These are phyloP conservation scores for Macrobrachium rosenbergii DNA, from an alignment of 1,140 invertebrate species.

Conservation along the genomic window DNA sequence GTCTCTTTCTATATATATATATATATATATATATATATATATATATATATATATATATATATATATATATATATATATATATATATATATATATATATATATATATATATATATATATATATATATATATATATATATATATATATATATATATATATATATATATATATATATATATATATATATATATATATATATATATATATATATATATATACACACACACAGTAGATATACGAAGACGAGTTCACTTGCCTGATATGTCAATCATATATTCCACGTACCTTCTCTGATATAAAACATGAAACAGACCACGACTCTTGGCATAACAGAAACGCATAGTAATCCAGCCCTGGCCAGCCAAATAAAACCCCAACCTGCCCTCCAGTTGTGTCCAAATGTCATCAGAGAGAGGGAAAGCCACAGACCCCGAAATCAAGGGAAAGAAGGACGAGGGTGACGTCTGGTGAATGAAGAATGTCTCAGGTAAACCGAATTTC, in stretches of 20 bases:
- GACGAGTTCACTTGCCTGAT: neutral
- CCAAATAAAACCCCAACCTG: no score
- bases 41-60: conserved; percentile 34
- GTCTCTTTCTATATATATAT: conserved; percentile 31
- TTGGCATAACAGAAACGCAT: no score
- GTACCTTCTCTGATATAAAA: no score
- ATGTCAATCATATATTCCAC: no score
- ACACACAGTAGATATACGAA: neutral
- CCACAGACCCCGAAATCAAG: no score
- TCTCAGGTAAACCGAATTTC: no score
- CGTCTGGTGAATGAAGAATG: no score
- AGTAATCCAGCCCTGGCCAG: no score
- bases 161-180: conserved; percentile 23
- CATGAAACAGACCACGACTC: no score
- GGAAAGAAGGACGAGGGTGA: no score
- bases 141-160: conserved; percentile 36
- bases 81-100: conserved; percentile 18
- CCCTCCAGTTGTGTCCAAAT: no score
- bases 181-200: conserved; percentile 15
- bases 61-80: conserved; percentile 8
- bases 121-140: conserved; percentile 6
- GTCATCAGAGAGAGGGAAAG: no score
- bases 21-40: conserved; percentile 37
- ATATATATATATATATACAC: conserved; percentile 12
- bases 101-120: neutral